Conservation (phyloP, 2,797 vertebrate species). For the Etheostoma perlongum region DNA sequence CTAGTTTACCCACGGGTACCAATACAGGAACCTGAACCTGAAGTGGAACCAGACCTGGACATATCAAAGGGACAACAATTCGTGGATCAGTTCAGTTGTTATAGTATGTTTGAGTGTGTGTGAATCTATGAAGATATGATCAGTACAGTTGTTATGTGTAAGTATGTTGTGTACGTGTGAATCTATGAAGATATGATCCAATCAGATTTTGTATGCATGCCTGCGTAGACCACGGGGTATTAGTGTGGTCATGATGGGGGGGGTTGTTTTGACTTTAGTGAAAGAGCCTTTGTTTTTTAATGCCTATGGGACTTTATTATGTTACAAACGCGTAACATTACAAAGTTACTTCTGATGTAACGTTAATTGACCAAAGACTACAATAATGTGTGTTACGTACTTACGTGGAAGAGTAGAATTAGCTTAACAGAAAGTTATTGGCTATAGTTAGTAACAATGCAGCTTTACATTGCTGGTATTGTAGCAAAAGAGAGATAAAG, state of each 20-base stretch:
- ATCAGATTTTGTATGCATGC: conserved; percentile 27
- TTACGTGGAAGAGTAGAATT: neutral
- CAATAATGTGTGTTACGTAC: too few species aligned
- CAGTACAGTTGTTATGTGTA: neutral
- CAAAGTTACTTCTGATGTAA: neutral
- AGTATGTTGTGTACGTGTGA: neutral
- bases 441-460: neutral
- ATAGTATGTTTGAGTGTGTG: neutral
- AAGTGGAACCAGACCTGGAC: too few species aligned
- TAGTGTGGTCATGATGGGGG: conserved; percentile 58
- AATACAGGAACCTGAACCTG: too few species aligned
- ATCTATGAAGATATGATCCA: neutral
- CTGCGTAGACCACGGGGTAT: conserved; percentile 20
- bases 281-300: neutral
- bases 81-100: neutral
- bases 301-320: neutral
- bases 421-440: neutral
- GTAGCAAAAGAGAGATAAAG: neutral
- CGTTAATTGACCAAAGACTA: neutral
- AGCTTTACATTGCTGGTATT: neutral
- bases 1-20: too few species aligned
- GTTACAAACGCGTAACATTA: neutral
- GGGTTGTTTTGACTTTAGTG: conserved; percentile 13
- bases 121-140: too few species aligned
- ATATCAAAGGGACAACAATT: neutral